phyloP scores from a whole-genome alignment of 2,888 invertebrate genomes.

The Rhogogaster chlorosoma region DNA sequence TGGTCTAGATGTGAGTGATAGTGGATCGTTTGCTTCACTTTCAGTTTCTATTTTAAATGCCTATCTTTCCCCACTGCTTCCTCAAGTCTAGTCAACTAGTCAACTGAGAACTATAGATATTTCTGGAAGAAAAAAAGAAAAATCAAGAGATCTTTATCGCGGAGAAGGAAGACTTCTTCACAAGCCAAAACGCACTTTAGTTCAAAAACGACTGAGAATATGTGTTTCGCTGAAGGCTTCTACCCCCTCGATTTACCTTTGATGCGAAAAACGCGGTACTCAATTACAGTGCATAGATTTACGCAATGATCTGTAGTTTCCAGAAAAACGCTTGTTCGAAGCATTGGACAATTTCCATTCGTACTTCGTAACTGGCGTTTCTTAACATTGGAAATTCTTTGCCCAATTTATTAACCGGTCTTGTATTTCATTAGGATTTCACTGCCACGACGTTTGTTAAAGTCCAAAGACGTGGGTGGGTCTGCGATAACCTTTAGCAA shows the following conservation, averaged over 20 bases:
- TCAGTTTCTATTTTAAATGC: constrained; percentile 42
- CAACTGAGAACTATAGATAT: constrained; percentile 34
- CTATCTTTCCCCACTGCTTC: constrained; percentile 7
- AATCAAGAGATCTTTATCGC: constrained; percentile 3
- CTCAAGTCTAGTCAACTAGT: background rate
- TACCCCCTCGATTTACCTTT: background rate
- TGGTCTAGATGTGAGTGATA: background rate
- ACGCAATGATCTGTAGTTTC: background rate
- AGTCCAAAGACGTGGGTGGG: background rate
- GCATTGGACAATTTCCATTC: background rate
- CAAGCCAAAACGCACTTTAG: background rate
- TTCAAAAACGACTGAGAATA: background rate
- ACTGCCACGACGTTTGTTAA: background rate
- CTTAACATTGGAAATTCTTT: background rate
- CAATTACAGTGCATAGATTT: background rate
- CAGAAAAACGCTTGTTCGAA: background rate
- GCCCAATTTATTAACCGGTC: background rate
- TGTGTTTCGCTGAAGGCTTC: background rate
- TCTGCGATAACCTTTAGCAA: background rate
- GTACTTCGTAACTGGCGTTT: background rate
- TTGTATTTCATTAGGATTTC: background rate
- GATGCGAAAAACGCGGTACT: background rate
- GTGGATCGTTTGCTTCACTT: background rate
- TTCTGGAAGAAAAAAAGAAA: background rate
- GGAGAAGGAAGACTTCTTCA: background rate